Base-by-base conservation (phyloP, 2,797 vertebrate species). In the Prunella strophiata region DNA sequence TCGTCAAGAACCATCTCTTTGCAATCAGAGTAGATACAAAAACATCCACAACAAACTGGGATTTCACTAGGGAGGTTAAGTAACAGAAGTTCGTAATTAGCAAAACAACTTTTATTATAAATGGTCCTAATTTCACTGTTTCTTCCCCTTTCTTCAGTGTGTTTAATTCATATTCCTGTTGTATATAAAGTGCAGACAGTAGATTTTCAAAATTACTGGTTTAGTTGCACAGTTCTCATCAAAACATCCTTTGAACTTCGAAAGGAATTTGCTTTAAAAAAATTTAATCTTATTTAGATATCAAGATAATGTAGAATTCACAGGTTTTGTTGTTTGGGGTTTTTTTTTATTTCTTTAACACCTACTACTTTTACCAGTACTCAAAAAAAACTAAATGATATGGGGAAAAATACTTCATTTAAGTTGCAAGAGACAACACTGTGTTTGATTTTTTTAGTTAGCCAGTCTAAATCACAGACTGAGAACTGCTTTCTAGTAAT, bases 241-340 rank as follows among this genome's bases (percentile, higher is more conserved):
- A 81, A 58, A 82, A 81, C 38, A 70, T 2, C 7, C 50, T 45
- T 22, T 29, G 36, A 76, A 42, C 42, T 57, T 38, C 2, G 1
- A 88, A 89, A 79, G 18, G 4, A 66, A 72, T 62, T 54, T 57
- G 26, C 10, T 66, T 73, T 23, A 30, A 66, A 71, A 72, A 72
- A 57, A 17, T 22, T 50, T 57, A 4, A 82, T 26, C n/a, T 68
- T 70, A 58, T 30, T n/a, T 51, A 29, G 15, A 7, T 54, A 89
- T 7, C 47, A 71, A 57, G 42, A 55, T 22, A 82, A 73, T 36
- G 58, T 1, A 74, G 30, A 79, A 72, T 38, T 58, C 59, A 72
- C 3, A 34, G 21, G 7, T 48, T 52, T 36, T 43, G 3, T 8
- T n/a, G 13, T 19, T 34, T n/a, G 23, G 8, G 5, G 0, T 6